Conservation (phyloP, 1,140 invertebrate species). For the Euura lappo region DNA sequence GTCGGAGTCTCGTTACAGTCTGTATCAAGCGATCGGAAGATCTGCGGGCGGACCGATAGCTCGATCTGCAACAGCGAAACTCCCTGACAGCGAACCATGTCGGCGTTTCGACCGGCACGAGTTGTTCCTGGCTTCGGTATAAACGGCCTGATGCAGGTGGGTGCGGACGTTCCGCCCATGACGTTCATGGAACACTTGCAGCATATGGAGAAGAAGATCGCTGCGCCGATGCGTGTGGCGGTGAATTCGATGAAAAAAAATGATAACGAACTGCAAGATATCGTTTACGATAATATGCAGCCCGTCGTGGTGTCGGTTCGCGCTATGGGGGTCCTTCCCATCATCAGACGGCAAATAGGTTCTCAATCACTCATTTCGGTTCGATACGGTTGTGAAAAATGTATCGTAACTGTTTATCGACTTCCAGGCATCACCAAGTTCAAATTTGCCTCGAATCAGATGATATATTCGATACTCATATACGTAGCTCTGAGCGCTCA, state of each 20-base stretch:
- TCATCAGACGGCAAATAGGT: conserved; percentile 48
- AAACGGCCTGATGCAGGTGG: not conserved
- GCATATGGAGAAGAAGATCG: not conserved
- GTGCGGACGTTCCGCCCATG: not conserved
- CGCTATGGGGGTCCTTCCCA: conserved; percentile 66
- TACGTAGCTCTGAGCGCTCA: conserved; percentile 54
- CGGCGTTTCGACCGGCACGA: conserved; percentile 4
- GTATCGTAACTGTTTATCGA: not conserved
- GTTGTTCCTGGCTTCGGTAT: not conserved
- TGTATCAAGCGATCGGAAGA: not conserved
- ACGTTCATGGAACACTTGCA: not conserved
- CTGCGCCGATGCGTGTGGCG: not conserved
- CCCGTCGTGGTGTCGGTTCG: conserved; percentile 65
- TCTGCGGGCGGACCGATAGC: not conserved
- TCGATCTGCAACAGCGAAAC: too few relatives aligned
- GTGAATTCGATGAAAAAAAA: conserved; percentile 1
- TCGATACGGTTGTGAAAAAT: not conserved
- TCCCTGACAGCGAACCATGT: not conserved
- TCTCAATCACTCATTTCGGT: not conserved
- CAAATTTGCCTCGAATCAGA: conserved; percentile 56
- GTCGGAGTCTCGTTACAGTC: not conserved
- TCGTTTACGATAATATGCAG: conserved; percentile 65
- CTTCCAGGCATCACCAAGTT: conserved; percentile 57
- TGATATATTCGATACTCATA: conserved; percentile 64
- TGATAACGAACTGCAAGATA: conserved; percentile 38